A percentile compares a stretch with the other conserved stretches of the same genome.
Evolutionary conservation across 2,113 vertebrate genomes (phyloP).

Genomic region (Podarcis muralis): DNA sequence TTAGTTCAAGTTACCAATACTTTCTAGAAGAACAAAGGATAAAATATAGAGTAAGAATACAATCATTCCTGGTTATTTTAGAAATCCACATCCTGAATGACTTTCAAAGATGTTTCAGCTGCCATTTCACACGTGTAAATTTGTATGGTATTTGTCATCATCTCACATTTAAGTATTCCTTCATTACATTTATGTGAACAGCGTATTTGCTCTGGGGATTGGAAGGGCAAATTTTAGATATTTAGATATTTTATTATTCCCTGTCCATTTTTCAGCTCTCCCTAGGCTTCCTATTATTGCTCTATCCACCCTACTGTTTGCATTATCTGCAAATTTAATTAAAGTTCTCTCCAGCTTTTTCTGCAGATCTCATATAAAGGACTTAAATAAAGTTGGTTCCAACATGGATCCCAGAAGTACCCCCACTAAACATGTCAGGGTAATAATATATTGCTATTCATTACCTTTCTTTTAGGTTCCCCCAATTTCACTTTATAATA

Average conservation of each 20-base stretch:
- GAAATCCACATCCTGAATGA: neutral
- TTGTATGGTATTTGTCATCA: neutral
- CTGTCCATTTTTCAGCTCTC: neutral
- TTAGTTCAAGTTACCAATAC: neutral
- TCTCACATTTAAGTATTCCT: neutral
- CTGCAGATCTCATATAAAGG: conserved; percentile 44
- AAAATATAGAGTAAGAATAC: neutral
- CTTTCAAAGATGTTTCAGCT: neutral
- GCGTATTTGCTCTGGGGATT: neutral
- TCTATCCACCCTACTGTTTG: conserved; percentile 36
- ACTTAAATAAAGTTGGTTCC: conserved; percentile 39
- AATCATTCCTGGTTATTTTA: neutral
- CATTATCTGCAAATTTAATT: conserved; percentile 45
- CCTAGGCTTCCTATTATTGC: conserved; percentile 38
- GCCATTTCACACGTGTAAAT: neutral
- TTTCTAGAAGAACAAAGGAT: neutral
- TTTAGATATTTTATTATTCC: neutral
- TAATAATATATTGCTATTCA: neutral
- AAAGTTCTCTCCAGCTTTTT: conserved; percentile 41
- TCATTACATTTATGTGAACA: neutral
- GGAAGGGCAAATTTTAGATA: neutral
- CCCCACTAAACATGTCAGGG: neutral
- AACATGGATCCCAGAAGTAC: neutral
- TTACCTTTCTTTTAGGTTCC: neutral
- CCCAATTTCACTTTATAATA: neutral